Conservation (phyloP, 2,888 invertebrate species). For the Tortrix viridana region DNA sequence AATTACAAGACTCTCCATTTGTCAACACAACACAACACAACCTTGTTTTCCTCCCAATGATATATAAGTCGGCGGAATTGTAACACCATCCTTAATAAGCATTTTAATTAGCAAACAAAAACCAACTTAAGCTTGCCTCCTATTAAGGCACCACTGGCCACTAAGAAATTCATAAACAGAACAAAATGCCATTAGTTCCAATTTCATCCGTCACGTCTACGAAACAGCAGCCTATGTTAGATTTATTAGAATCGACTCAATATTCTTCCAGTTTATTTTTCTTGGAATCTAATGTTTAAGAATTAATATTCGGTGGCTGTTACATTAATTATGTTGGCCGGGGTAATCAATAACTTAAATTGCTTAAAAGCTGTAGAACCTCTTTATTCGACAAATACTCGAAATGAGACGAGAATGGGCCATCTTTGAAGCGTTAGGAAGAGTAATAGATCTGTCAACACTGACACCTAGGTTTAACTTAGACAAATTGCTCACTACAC, state of each 20-base stretch:
- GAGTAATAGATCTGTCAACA: background rate
- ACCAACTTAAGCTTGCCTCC: slow-evolving; percentile 3
- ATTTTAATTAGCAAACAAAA: slow-evolving; percentile 17
- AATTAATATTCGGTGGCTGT: slow-evolving; percentile 4
- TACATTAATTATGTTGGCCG: slow-evolving; percentile 22
- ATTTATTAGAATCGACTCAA: too few species aligned
- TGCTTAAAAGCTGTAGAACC: slow-evolving; percentile 14
- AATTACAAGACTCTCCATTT: background rate
- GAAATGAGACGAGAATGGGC: background rate
- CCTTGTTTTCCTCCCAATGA: slow-evolving; percentile 13
- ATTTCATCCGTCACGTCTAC: background rate
- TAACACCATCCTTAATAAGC: slow-evolving; percentile 20
- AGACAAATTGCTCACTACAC: too few species aligned
- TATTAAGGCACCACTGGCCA: background rate
- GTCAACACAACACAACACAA: slow-evolving; percentile 15
- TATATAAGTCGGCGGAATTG: slow-evolving; percentile 11
- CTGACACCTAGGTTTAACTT: too few species aligned
- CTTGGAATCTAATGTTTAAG: background rate
- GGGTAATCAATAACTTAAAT: slow-evolving; percentile 17
- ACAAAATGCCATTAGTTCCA: background rate
- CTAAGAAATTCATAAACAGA: background rate
- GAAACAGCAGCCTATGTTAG: too few species aligned
- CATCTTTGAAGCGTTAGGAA: slow-evolving; percentile 2
- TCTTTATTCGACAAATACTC: slow-evolving; percentile 16
- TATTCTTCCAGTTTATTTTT: too few species aligned